phyloP scores from a whole-genome alignment of 2,888 invertebrate species.

The Rugalucina vietnamica region DNA sequence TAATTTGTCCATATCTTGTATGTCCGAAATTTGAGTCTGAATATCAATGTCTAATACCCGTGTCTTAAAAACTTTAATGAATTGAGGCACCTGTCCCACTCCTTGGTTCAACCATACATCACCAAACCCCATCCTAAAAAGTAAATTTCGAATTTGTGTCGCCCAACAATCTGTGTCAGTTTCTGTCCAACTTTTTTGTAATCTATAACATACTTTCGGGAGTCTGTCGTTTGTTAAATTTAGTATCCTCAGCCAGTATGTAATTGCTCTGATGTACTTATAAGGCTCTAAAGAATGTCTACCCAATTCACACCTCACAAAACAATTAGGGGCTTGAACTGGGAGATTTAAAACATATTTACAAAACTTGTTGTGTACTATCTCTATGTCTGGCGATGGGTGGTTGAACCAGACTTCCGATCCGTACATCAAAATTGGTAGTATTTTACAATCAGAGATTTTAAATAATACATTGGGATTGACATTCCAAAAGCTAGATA shows the following conservation, averaged over 20 bases:
- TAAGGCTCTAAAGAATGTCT: not conserved
- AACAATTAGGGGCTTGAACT: not conserved
- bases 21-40: not conserved
- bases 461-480: not conserved
- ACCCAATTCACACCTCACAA: not conserved
- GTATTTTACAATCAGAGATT: not conserved
- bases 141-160: not conserved
- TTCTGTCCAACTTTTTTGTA: not conserved
- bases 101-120: not conserved
- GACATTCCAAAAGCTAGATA: not conserved
- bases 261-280: not conserved
- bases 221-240: not conserved
- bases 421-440: not conserved
- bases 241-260: not conserved
- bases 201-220: not conserved
- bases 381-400: not conserved
- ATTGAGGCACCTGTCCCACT: not conserved
- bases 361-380: not conserved
- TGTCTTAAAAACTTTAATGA: not conserved
- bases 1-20: not conserved
- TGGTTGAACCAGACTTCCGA: not conserved
- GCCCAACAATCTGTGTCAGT: not conserved
- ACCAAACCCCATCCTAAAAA: not conserved
- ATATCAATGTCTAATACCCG: not conserved
- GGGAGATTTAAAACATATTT: not conserved